Evolutionary conservation across 2,888 invertebrate species (phyloP).

Genomic region (Bibio marci): DNA sequence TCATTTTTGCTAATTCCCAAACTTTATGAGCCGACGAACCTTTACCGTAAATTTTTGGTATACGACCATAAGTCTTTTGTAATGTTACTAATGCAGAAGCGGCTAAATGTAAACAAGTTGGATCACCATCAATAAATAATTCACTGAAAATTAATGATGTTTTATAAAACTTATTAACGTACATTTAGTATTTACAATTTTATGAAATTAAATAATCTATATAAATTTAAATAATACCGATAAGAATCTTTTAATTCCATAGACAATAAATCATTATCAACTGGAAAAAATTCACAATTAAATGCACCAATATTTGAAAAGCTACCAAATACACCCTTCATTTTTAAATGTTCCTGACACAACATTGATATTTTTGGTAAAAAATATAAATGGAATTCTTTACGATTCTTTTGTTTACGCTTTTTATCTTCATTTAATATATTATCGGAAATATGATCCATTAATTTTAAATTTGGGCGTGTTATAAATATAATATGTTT

Average conservation of each 20-base stretch:
- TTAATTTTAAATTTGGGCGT: constrained; percentile 60
- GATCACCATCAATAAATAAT: constrained; percentile 75
- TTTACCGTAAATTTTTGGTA: constrained; percentile 78
- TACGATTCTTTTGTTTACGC: constrained; percentile 21
- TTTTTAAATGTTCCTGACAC: constrained; percentile 72
- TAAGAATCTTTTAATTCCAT: constrained; percentile 74
- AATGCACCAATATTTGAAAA: constrained; percentile 69
- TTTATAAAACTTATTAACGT: neutral
- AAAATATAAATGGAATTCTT: constrained; percentile 77
- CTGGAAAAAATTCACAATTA: constrained; percentile 72
- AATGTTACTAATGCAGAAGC: constrained; percentile 73
- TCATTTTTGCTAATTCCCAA: constrained; percentile 65
- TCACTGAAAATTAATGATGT: constrained; percentile 37
- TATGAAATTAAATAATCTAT: neutral
- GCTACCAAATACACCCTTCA: constrained; percentile 62
- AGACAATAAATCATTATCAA: constrained; percentile 83
- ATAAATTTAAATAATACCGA: constrained; percentile 31
- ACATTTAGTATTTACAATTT: neutral
- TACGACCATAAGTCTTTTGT: constrained; percentile 77
- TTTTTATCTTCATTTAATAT: constrained; percentile 29
- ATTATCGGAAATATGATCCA: constrained; percentile 72
- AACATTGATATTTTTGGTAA: constrained; percentile 74
- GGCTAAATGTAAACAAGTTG: constrained; percentile 69
- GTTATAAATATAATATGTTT: constrained; percentile 80
- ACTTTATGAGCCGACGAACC: constrained; percentile 78